Evolutionary conservation across 2,888 invertebrate species (phyloP).

Genomic region (Gerris lacustris): DNA sequence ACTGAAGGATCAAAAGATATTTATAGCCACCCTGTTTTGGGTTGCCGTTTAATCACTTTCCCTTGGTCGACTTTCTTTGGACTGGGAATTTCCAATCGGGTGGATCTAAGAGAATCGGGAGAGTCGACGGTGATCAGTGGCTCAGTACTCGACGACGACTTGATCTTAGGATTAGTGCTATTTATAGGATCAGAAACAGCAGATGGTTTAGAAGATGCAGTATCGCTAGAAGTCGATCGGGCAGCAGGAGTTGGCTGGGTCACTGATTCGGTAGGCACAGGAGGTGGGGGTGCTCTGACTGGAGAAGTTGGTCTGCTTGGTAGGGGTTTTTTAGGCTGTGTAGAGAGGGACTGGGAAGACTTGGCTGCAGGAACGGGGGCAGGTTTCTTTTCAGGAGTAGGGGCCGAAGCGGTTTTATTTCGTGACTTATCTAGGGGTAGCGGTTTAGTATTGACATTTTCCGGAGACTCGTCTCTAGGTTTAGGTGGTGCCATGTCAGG

Average conservation of each 20-base stretch:
- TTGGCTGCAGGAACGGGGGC: background rate
- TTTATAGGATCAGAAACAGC: slow-evolving; percentile 18
- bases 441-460: too few relatives aligned
- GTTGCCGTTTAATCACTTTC: slow-evolving; percentile 45
- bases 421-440: background rate
- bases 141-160: background rate
- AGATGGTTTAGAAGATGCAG: background rate
- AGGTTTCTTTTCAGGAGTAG: background rate
- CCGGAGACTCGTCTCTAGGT: background rate
- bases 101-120: slow-evolving; percentile 36
- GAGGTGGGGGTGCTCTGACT: background rate
- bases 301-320: background rate
- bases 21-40: slow-evolving; percentile 51
- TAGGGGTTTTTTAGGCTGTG: background rate
- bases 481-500: background rate
- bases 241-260: background rate
- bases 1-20: background rate
- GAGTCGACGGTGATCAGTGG: slow-evolving; percentile 37
- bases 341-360: background rate
- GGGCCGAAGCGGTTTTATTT: background rate
- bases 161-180: slow-evolving; percentile 34
- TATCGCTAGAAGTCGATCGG: background rate
- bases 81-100: slow-evolving; percentile 34
- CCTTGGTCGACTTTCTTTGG: slow-evolving; percentile 43
- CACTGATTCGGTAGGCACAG: background rate